phyloP scores from a whole-genome alignment of 1,140 invertebrate genomes.

The Spodoptera frugiperda region DNA sequence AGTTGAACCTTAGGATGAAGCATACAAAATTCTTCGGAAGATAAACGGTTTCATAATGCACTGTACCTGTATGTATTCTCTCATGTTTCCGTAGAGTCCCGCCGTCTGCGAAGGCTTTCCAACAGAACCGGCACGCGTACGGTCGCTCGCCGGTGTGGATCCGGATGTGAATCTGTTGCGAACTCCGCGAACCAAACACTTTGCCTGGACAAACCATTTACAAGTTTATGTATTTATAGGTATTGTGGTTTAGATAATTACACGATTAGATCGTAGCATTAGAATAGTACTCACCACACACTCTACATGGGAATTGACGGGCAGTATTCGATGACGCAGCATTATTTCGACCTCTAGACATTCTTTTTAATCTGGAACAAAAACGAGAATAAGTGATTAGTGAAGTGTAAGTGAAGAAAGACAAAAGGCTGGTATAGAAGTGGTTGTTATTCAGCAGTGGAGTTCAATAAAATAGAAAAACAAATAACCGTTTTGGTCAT shows the following conservation, averaged over 20 bases:
- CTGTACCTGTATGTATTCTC: constrained; percentile 95
- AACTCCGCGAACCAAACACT: constrained; percentile 95
- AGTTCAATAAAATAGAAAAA: no score
- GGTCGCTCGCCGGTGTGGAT: constrained; percentile 95
- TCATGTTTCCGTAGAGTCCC: constrained; percentile 99
- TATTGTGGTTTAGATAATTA: no score
- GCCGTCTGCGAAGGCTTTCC: constrained; percentile 99
- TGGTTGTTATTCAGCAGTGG: no score
- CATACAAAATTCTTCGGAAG: no score
- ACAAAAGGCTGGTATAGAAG: no score
- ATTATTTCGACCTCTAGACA: constrained; percentile 67
- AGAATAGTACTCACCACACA: constrained; percentile 86
- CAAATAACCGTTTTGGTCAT: no score
- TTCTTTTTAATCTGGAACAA: constrained; percentile 72
- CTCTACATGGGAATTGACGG: constrained; percentile 92
- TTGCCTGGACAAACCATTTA: constrained; percentile 83
- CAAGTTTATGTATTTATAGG: constrained; percentile 18
- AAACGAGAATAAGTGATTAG: no score
- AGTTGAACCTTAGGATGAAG: no score
- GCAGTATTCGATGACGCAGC: constrained; percentile 60
- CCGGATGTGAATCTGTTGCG: constrained; percentile 96
- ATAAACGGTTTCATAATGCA: no score
- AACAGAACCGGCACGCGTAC: constrained; percentile 98
- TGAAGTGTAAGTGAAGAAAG: no score
- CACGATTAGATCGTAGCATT: no score